Conservation (phyloP, 1,140 invertebrate species). For the Procambarus clarkii region DNA sequence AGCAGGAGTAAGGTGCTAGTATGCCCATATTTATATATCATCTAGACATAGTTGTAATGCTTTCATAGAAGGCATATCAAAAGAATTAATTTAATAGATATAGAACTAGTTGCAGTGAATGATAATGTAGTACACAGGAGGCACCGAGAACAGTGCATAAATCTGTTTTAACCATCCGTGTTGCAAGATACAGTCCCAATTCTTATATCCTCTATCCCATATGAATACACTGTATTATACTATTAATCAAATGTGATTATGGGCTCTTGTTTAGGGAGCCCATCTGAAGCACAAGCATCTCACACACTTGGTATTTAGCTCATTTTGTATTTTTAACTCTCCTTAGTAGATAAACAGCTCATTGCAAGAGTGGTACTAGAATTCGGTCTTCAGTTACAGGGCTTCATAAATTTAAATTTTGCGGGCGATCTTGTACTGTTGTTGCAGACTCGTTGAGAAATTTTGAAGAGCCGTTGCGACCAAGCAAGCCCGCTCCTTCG, state of each 20-base stretch:
- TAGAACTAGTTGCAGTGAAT: neutral
- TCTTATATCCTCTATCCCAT: neutral
- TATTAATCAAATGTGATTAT: neutral
- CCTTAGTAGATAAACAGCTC: neutral
- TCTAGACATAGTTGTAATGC: neutral
- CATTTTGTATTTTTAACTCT: neutral
- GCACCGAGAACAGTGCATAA: neutral
- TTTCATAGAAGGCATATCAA: neutral
- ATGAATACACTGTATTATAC: neutral
- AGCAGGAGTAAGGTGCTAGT: neutral
- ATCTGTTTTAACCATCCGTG: neutral
- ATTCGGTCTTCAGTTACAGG: constrained; percentile 18
- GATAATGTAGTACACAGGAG: neutral
- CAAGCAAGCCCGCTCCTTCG: constrained; percentile 32
- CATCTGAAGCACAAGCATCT: neutral
- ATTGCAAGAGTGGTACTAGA: constrained; percentile 5
- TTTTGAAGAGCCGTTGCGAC: constrained; percentile 39
- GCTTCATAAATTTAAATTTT: constrained; percentile 18
- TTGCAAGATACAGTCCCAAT: constrained; percentile 39
- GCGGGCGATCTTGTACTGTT: constrained; percentile 28
- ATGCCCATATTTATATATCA: neutral
- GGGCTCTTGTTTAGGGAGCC: neutral
- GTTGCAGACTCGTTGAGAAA: constrained; percentile 63
- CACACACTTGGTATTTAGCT: neutral
- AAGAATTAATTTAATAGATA: neutral